Percentiles rank a stretch among this genome's conserved stretches.
These are phyloP conservation scores for Girardinichthys multiradiatus DNA, from an alignment of 2,113 vertebrate species.

Conservation along the genomic window DNA sequence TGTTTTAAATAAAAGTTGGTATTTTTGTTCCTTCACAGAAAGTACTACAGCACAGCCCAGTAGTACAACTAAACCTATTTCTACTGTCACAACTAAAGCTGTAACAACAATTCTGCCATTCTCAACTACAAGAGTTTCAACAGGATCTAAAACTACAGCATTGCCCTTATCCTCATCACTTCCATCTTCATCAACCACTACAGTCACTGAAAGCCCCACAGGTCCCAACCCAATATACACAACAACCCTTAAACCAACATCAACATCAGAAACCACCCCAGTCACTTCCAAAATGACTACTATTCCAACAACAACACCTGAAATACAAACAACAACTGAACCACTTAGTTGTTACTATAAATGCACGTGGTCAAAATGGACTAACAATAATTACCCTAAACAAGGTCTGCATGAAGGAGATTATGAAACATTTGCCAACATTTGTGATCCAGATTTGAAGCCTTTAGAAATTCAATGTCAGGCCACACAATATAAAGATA, in stretches of 20 bases:
- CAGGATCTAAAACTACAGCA: not conserved
- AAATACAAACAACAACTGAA: no score
- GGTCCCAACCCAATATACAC: no score
- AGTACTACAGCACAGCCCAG: not conserved
- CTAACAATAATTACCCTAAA: not conserved
- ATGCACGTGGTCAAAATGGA: slow-evolving; percentile 56
- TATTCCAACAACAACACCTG: not conserved
- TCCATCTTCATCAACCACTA: not conserved
- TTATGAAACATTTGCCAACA: slow-evolving; percentile 21
- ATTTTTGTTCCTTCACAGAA: not conserved
- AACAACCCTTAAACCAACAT: not conserved
- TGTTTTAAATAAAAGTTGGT: not conserved
- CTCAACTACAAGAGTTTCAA: not conserved
- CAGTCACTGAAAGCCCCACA: not conserved
- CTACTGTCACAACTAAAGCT: not conserved
- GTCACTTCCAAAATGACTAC: no score
- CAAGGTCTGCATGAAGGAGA: not conserved
- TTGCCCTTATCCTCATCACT: not conserved
- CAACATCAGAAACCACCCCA: not conserved
- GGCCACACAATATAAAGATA: fast-evolving
- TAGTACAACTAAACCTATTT: not conserved
- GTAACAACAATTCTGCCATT: slow-evolving; percentile 11
- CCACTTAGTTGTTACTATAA: no score
- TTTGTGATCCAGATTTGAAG: slow-evolving; percentile 3
- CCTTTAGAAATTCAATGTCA: slow-evolving; percentile 51